Evolutionary conservation across 2,888 invertebrate species (phyloP), one percentile per base, ranked within the genome.

Genomic region (Crossocerus cetratus): DNA sequence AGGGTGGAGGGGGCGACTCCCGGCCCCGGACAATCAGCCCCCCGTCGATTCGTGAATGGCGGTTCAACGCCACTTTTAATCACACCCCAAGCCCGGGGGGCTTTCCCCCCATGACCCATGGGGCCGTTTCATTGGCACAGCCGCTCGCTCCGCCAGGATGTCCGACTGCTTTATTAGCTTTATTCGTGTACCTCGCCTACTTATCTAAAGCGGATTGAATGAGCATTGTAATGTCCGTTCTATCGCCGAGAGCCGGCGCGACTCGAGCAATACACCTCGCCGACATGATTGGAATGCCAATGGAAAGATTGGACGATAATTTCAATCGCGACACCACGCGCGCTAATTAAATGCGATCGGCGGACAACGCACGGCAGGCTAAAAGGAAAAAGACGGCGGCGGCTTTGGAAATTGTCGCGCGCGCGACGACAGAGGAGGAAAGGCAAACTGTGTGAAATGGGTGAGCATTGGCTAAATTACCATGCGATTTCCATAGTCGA

Each of bases 21-120:
- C 76, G 82, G 78, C 84, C 86, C 85, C 82, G 84, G 83, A 85
- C 87, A 90, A 89, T 90, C 89, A 87, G 84, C 88, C 90, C 87
- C 90, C 90, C 86, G 86, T 81, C 72, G 90, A 80, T 88, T 74
- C 80, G 83, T 79, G 74, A 81, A 76, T 80, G 79, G 78, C 78
- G 80, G 76, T 83, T 83, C 72, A 80, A 81, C 80, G 86, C 82
- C 85, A 84, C 86, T 87, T 90, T 90, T 90, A 90, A 90, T 90
- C 89, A 89, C 87, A 74, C 61, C 74, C 79, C 86, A 74, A 83
- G 32, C 32, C 72, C 82, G 74, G 81, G 75, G 86, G 85, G 84
- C 14, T 14, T 16, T 63, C 4, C 69, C 60, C 71, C 69, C 71
- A 74, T 78, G 80, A 78, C 88, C 84, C 86, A 82, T 83, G 84